Base-by-base conservation (phyloP, 2,113 vertebrate genomes). In the Chitala chitala region DNA sequence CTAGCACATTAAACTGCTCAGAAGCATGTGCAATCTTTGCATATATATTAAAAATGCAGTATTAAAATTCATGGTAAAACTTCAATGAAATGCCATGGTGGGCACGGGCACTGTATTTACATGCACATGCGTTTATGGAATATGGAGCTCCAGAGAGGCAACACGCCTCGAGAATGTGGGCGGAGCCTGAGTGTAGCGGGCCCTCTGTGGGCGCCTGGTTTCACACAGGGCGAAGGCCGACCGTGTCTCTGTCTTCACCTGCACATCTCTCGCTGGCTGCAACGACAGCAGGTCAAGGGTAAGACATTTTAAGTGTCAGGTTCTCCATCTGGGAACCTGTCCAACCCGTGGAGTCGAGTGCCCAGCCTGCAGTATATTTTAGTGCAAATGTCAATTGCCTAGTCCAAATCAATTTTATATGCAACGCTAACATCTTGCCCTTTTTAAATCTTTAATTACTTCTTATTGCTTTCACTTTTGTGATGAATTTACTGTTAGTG, bases 1-100 rank as follows among this genome's bases (percentile, higher is more conserved):
- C 56, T 53, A 73, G 79, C 50, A 31, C 33, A 55, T 81, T 61
- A 15, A 70, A 76, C 79, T 77, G 75, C 79, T 85, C 85, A 77
- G 75, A 82, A 78, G 82, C 78, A 64, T 51, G 71, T n/a, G 44
- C 64, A 20, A 78, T 79, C 77, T 83, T 85, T 44, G 44, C 53
- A 72, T 72, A 84, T 76, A 80, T 77, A 77, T 86, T 82, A 78
- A 80, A 87, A 87, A 85, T 84, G 73, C 48, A 76, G 84, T 44
- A 85, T 86, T 85, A 87, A 83, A 81, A 88, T 90, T 90, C 88
- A 90, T 89, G 86, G 88, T 86, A 84, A 83, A 83, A 88, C 86
- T 88, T 86, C 84, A 83, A 89, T 88, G 83, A 86, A 85, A 84
- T 84, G 79, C 74, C 71, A 61, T 75, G 80, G 70, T 75, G 20